Percentiles rank a stretch among this genome's conserved stretches.
Conservation (phyloP, 2,888 invertebrate species). For the Tachina lurida region DNA sequence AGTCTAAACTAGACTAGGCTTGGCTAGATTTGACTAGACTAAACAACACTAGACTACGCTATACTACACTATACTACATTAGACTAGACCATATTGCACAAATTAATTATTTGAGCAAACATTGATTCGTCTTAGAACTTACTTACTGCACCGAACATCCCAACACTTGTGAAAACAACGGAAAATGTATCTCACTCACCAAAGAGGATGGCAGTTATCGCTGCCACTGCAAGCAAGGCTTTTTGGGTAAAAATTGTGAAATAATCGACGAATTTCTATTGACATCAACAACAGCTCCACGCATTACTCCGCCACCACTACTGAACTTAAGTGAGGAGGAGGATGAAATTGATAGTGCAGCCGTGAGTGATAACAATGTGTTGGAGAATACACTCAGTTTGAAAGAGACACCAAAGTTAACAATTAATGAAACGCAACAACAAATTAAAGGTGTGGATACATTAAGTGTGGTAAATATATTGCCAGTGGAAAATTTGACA, state of each 20-base stretch:
- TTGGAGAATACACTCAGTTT: background rate
- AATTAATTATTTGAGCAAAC: too few relatives aligned
- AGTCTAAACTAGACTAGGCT: too few relatives aligned
- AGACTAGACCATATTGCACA: too few relatives aligned
- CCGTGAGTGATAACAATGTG: slow-evolving; percentile 28
- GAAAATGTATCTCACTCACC: slow-evolving; percentile 90
- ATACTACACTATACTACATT: too few relatives aligned
- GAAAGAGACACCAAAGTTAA: background rate
- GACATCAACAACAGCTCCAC: slow-evolving; percentile 79
- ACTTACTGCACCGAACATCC: slow-evolving; percentile 92
- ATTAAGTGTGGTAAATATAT: background rate
- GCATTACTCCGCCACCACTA: slow-evolving; percentile 79
- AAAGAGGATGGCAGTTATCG: slow-evolving; percentile 90
- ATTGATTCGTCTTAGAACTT: slow-evolving; percentile 85
- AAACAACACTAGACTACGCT: too few relatives aligned
- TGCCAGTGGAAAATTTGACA: background rate
- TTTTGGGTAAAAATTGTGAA: slow-evolving; percentile 90
- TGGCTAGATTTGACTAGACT: too few relatives aligned
- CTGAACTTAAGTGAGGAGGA: slow-evolving; percentile 21
- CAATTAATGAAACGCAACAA: background rate
- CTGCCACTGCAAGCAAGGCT: slow-evolving; percentile 90
- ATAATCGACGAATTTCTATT: slow-evolving; percentile 82
- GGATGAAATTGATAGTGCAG: background rate
- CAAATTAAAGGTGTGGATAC: background rate
- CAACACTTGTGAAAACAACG: slow-evolving; percentile 90